These are phyloP conservation scores for Dermochelys coriacea DNA, from an alignment of 2,797 vertebrate genomes.

Conservation along the genomic window DNA sequence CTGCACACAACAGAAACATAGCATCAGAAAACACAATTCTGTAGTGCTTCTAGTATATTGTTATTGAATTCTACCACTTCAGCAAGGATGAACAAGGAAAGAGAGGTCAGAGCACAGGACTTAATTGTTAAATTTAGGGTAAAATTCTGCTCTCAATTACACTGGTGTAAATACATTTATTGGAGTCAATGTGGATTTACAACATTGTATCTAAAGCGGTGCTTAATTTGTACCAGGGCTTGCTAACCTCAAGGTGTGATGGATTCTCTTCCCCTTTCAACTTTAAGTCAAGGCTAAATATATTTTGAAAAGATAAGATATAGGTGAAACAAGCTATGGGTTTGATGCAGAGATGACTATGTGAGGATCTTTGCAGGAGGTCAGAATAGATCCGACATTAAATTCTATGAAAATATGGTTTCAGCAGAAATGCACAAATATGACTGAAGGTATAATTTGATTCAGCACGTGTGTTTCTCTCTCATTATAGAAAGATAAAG, in stretches of 20 bases:
- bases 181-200: not conserved
- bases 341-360: constrained; percentile 1
- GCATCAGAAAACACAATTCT: not conserved
- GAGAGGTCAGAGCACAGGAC: not conserved
- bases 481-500: constrained; percentile 31
- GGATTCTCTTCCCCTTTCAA: not conserved
- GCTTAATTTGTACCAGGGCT: too few relatives aligned
- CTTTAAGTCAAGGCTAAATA: not conserved
- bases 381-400: not conserved
- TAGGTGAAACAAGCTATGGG: not conserved
- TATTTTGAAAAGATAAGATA: not conserved
- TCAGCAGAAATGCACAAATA: not conserved
- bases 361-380: not conserved
- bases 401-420: not conserved
- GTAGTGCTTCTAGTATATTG: not conserved
- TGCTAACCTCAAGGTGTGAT: not conserved
- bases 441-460: constrained; percentile 12
- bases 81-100: not conserved
- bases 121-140: not conserved
- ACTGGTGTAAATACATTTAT: not conserved
- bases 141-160: not conserved
- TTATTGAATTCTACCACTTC: not conserved
- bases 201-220: not conserved
- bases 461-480: constrained; percentile 9
- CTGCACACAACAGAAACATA: not conserved